phyloP scores from a whole-genome alignment of 2,113 vertebrate species.

The Megaceryle torquata region DNA sequence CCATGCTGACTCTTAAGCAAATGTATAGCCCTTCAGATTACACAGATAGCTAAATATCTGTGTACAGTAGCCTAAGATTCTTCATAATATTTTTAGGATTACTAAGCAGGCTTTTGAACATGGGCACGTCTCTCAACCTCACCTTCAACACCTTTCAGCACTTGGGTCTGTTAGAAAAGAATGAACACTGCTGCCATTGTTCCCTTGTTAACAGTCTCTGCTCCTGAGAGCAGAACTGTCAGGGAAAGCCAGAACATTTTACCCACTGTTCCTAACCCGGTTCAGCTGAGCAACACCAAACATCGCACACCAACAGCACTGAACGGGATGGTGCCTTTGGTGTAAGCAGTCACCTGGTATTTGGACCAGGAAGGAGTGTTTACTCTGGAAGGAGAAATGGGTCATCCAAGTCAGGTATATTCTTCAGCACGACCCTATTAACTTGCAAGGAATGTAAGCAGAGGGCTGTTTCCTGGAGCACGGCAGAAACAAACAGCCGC shows the following conservation, averaged over 20 bases:
- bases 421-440: background rate
- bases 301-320: accelerated
- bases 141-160: background rate
- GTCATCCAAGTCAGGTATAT: background rate
- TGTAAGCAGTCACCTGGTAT: background rate
- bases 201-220: background rate
- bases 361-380: background rate
- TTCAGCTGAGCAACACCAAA: background rate
- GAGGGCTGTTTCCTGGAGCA: background rate
- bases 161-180: background rate
- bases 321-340: accelerated
- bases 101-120: background rate
- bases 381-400: background rate
- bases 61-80: background rate
- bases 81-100: background rate
- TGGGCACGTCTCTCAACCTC: background rate
- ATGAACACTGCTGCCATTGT: background rate
- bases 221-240: background rate
- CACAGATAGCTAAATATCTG: background rate
- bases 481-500: background rate
- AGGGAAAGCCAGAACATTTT: background rate
- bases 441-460: background rate
- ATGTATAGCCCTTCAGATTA: background rate
- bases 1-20: background rate
- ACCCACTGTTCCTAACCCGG: background rate